phyloP scores from a whole-genome alignment of 2,797 vertebrate genomes.

The Florisuga fusca region DNA sequence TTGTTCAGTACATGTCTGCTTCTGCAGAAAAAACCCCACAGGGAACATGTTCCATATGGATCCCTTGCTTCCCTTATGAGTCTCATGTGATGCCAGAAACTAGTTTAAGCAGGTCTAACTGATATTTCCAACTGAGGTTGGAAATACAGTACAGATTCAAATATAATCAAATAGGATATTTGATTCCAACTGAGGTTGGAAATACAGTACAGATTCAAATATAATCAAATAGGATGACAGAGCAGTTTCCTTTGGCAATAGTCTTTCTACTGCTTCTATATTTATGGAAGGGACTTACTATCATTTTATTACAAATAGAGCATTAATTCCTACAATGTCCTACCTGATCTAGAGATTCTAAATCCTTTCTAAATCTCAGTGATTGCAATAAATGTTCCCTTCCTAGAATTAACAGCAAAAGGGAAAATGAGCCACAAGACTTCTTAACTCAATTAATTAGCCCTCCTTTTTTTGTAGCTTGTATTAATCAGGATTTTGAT shows the following conservation, averaged over 20 bases:
- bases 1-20: no score
- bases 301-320: neutral
- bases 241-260: neutral
- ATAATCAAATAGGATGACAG: neutral
- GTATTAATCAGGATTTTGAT: neutral
- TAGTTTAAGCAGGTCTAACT: neutral
- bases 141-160: neutral
- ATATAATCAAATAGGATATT: neutral
- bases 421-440: neutral
- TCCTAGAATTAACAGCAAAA: neutral
- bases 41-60: neutral
- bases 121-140: neutral
- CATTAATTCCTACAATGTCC: neutral
- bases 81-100: neutral
- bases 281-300: neutral
- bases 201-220: neutral
- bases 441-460: neutral
- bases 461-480: neutral
- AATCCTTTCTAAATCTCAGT: neutral
- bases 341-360: neutral
- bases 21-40: no score
- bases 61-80: neutral
- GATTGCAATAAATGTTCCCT: neutral
- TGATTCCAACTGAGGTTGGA: neutral
- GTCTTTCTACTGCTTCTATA: neutral